Percentiles rank a stretch among this genome's conserved stretches.
Evolutionary conservation across 2,888 invertebrate species (phyloP).

Genomic region (Drosophila algonquin): DNA sequence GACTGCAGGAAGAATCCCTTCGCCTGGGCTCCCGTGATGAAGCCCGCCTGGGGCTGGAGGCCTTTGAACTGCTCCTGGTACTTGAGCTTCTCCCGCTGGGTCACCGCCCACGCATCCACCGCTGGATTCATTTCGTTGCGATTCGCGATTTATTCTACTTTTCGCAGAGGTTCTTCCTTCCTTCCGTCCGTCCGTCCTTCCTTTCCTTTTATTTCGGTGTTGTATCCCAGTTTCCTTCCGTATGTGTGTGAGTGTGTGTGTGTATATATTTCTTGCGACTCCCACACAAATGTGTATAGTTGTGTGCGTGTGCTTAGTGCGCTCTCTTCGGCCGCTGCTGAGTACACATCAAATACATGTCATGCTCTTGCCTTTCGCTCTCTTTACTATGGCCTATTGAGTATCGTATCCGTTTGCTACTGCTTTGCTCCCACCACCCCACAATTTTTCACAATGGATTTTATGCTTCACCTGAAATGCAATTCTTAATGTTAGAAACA

Average conservation of each 20-base stretch:
- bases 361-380: constrained; percentile 58
- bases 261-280: constrained; percentile 25
- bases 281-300: constrained; percentile 44
- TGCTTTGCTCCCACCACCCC: constrained; percentile 80
- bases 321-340: constrained; percentile 63
- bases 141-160: constrained; percentile 33
- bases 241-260: constrained; percentile 29
- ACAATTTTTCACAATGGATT: constrained; percentile 79
- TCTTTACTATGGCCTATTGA: constrained; percentile 68
- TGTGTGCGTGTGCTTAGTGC: constrained; percentile 62
- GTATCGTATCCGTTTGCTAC: constrained; percentile 57
- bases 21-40: constrained; percentile 96
- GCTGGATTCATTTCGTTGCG: constrained; percentile 82
- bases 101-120: constrained; percentile 94
- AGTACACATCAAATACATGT: constrained; percentile 69
- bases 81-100: constrained; percentile 93
- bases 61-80: constrained; percentile 96
- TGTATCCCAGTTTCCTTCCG: constrained; percentile 31
- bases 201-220: constrained; percentile 17
- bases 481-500: constrained; percentile 39
- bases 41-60: constrained; percentile 93
- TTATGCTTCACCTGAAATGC: constrained; percentile 73
- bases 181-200: constrained; percentile 1
- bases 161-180: constrained; percentile 20
- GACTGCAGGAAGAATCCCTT: constrained; percentile 96